A percentile compares a stretch with the other conserved stretches of the same genome.
These are phyloP conservation scores for Heterocephalus glaber DNA, from an alignment of 2,113 vertebrate genomes.

Conservation along the genomic window DNA sequence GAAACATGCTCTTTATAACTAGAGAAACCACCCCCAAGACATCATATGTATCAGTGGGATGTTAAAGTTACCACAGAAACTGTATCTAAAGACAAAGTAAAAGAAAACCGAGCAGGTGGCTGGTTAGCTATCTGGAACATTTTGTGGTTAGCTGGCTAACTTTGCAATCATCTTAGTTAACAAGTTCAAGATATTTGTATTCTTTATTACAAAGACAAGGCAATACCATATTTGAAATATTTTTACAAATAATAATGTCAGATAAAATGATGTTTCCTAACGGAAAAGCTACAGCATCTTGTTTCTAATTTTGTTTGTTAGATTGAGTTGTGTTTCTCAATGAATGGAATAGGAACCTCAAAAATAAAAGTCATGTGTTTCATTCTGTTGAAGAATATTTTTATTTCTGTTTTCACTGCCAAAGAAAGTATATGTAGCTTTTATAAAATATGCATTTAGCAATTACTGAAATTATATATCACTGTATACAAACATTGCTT, in stretches of 20 bases:
- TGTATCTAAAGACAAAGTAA: constrained; percentile 9
- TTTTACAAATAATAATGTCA: constrained; percentile 28
- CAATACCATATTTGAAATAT: constrained; percentile 39
- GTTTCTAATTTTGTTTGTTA: background rate
- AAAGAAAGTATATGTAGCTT: background rate
- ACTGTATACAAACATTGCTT: background rate
- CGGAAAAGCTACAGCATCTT: background rate
- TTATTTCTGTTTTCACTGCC: background rate
- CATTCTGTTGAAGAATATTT: background rate
- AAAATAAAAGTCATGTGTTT: background rate
- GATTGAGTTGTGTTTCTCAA: background rate
- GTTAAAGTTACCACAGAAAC: constrained; percentile 30
- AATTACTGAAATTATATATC: background rate
- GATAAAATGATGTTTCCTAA: constrained; percentile 28
- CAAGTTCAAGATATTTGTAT: constrained; percentile 31
- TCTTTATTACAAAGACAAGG: constrained; percentile 31
- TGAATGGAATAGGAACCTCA: background rate
- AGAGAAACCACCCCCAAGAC: background rate
- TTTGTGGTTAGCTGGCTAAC: constrained; percentile 37
- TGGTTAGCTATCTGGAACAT: constrained; percentile 37
- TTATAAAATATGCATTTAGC: background rate
- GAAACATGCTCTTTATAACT: background rate
- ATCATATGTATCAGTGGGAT: background rate
- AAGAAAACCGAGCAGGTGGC: background rate
- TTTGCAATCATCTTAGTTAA: constrained; percentile 11